phyloP scores from a whole-genome alignment of 1,140 invertebrate genomes.

The Paraescarpia echinospica region DNA sequence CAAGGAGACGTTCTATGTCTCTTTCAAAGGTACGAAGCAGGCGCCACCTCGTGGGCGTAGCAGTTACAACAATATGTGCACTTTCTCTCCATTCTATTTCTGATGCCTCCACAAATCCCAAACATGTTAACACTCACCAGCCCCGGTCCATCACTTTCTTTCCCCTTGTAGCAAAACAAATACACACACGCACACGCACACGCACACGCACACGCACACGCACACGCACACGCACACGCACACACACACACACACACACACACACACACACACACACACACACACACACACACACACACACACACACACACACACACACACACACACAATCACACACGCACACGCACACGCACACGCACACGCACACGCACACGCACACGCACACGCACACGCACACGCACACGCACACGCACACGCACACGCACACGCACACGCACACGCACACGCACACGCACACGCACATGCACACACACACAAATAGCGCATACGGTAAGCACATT shows the following conservation, averaged over 20 bases:
- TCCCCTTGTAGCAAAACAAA: no score
- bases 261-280: neutral
- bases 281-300: neutral
- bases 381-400: neutral
- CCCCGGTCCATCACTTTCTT: no score
- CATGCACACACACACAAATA: neutral
- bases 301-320: neutral
- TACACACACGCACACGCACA: neutral
- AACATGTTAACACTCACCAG: no score
- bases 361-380: neutral
- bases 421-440: neutral
- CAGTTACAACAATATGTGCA: neutral
- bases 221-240: no score
- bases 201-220: neutral
- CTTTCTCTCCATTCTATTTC: no score
- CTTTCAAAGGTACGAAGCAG: constrained; percentile 13
- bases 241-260: no score
- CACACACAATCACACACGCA: neutral
- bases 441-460: neutral
- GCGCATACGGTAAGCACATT: no score
- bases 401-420: neutral
- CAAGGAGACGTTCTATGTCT: constrained; percentile 9
- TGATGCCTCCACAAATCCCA: no score
- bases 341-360: neutral
- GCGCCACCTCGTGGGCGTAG: neutral